A percentile compares a stretch with the other conserved stretches of the same genome.
Evolutionary conservation across 2,797 vertebrate genomes (phyloP).

Genomic region (Dermochelys coriacea): DNA sequence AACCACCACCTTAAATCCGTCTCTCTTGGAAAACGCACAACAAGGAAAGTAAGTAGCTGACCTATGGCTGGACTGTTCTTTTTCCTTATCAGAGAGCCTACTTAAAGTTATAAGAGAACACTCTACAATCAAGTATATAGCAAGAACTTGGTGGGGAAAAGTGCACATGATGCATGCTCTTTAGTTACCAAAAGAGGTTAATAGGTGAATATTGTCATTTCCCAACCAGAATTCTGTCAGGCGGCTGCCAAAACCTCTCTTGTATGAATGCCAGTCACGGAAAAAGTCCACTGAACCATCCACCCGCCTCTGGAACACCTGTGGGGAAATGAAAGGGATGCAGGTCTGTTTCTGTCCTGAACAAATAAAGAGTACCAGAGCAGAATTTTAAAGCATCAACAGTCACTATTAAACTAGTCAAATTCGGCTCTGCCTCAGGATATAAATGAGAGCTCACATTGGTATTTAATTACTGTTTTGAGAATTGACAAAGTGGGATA

Average conservation of each 20-base stretch:
- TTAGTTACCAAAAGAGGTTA: neutral
- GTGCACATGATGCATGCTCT: neutral
- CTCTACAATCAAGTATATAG: no score
- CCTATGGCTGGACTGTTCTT: no score
- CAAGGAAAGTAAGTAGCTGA: no score
- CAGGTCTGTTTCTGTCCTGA: neutral
- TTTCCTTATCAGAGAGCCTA: no score
- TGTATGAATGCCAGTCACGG: neutral
- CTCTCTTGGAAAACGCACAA: no score
- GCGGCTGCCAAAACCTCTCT: slow-evolving; percentile 8
- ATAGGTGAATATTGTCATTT: slow-evolving; percentile 4
- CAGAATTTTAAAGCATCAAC: neutral
- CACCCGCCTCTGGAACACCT: neutral
- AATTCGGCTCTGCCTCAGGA: neutral
- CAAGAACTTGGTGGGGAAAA: neutral
- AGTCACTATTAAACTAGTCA: neutral
- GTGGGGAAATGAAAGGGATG: neutral
- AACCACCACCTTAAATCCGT: no score
- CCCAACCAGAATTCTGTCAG: slow-evolving; percentile 33
- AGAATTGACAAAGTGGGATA: neutral
- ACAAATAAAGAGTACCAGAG: neutral
- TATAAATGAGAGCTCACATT: neutral
- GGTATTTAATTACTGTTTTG: neutral
- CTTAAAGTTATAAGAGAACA: no score
- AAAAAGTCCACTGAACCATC: neutral